Evolutionary conservation across 2,888 invertebrate species (phyloP).

Genomic region (Cyrtodaria siliqua): DNA sequence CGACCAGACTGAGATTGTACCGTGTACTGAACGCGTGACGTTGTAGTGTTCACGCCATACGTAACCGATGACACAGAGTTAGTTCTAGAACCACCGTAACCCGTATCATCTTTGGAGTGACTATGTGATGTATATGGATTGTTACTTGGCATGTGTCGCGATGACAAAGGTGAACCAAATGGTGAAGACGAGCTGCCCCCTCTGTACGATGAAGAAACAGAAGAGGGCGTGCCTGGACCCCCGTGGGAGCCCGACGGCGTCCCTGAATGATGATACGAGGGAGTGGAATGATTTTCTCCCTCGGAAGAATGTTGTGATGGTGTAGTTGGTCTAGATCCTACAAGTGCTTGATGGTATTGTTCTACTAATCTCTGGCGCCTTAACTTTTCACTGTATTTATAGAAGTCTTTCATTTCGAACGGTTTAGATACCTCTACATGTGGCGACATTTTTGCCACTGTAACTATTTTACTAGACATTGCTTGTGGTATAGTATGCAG

Average conservation of each 20-base stretch:
- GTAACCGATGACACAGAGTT: conserved; percentile 49
- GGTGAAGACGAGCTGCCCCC: conserved; percentile 47
- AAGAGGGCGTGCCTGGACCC: conserved; percentile 12
- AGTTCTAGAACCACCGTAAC: conserved; percentile 35
- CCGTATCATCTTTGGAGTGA: conserved; percentile 28
- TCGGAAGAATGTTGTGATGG: conserved; percentile 79
- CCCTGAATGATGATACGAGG: conserved; percentile 51
- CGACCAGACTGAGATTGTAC: conserved; percentile 69
- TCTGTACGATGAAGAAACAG: conserved; percentile 25
- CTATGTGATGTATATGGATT: conserved; percentile 47
- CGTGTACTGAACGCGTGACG: conserved; percentile 74
- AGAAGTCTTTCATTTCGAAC: conserved; percentile 99
- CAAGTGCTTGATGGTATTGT: conserved; percentile 79
- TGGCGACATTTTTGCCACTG: conserved; percentile 77
- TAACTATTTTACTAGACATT: conserved; percentile 76
- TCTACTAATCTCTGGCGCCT: conserved; percentile 88
- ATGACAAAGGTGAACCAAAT: conserved; percentile 55
- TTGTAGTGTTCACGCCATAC: conserved; percentile 50
- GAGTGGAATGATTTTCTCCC: conserved; percentile 70
- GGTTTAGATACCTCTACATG: conserved; percentile 95
- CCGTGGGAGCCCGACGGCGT: background rate
- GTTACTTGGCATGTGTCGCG: conserved; percentile 57
- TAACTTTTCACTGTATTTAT: conserved; percentile 98
- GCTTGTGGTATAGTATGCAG: conserved; percentile 56
- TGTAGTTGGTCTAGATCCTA: conserved; percentile 72